phyloP scores from a whole-genome alignment of 2,888 invertebrate species.

The Rhogogaster chlorosoma region DNA sequence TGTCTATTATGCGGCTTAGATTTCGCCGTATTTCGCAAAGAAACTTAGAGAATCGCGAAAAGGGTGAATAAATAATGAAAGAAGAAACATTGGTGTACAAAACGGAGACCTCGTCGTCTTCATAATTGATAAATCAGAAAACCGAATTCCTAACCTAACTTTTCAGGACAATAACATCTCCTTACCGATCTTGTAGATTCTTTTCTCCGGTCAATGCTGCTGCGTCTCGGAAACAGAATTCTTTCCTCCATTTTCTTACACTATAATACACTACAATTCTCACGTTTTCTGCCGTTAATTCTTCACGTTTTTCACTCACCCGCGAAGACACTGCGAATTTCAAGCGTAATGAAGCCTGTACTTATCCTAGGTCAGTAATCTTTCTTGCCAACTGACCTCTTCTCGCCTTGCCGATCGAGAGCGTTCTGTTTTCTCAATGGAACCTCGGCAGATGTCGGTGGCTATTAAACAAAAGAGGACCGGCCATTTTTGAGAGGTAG shows the following conservation, averaged over 20 bases:
- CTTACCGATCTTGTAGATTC: background rate
- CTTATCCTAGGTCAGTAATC: background rate
- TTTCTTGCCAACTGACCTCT: background rate
- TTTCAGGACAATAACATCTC: background rate
- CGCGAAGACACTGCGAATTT: background rate
- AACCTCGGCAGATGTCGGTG: background rate
- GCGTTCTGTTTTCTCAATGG: background rate
- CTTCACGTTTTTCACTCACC: background rate
- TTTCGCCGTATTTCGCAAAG: background rate
- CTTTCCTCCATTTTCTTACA: background rate
- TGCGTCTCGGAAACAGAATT: background rate
- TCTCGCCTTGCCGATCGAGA: background rate
- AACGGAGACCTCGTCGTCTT: background rate
- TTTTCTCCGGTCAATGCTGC: background rate
- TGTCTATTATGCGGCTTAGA: background rate
- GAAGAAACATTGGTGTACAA: background rate
- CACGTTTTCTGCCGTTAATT: background rate
- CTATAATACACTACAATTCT: background rate
- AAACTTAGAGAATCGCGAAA: background rate
- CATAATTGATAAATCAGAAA: background rate
- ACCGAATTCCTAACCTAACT: background rate
- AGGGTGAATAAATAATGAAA: background rate
- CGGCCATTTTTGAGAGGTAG: background rate
- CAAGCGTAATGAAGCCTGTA: too few relatives aligned
- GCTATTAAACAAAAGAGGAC: background rate